A percentile compares a stretch with the other conserved stretches of the same genome.
Evolutionary conservation across 2,113 vertebrate genomes (phyloP).

Genomic region (Ia io): DNA sequence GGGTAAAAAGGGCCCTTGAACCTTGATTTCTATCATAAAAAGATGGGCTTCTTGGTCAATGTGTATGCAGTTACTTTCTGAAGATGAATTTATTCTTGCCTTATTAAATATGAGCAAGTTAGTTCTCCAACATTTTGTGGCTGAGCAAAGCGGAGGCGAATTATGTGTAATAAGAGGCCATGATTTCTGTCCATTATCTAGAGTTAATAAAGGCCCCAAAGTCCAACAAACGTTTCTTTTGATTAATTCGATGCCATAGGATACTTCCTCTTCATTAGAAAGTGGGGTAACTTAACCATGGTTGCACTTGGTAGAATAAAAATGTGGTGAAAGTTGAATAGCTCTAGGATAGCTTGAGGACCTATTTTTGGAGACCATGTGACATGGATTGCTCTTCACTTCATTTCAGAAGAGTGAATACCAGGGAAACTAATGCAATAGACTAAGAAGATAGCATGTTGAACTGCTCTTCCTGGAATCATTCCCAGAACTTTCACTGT

Average conservation of each 20-base stretch:
- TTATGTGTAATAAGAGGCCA: neutral
- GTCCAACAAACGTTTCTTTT: constrained; percentile 17
- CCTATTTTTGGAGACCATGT: constrained; percentile 53
- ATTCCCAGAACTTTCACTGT: constrained; percentile 50
- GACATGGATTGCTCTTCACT: constrained; percentile 47
- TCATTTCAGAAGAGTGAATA: constrained; percentile 61
- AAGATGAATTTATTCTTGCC: constrained; percentile 14
- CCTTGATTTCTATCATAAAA: constrained; percentile 14
- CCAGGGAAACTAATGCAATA: constrained; percentile 41
- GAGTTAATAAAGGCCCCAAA: neutral
- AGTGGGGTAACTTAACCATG: neutral
- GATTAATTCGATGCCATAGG: neutral
- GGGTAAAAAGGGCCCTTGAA: neutral
- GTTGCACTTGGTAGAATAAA: constrained; percentile 41
- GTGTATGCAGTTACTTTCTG: neutral
- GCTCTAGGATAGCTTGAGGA: constrained; percentile 5
- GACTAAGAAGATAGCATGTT: constrained; percentile 48
- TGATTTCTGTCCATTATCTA: neutral
- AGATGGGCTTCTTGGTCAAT: neutral
- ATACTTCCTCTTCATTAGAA: neutral
- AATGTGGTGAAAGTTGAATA: constrained; percentile 35
- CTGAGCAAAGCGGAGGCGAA: neutral
- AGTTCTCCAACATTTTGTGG: neutral
- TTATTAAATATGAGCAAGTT: neutral
- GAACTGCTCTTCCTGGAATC: constrained; percentile 46